Conservation (phyloP, 1,140 invertebrate species). For the Ptiloglossa arizonensis region DNA sequence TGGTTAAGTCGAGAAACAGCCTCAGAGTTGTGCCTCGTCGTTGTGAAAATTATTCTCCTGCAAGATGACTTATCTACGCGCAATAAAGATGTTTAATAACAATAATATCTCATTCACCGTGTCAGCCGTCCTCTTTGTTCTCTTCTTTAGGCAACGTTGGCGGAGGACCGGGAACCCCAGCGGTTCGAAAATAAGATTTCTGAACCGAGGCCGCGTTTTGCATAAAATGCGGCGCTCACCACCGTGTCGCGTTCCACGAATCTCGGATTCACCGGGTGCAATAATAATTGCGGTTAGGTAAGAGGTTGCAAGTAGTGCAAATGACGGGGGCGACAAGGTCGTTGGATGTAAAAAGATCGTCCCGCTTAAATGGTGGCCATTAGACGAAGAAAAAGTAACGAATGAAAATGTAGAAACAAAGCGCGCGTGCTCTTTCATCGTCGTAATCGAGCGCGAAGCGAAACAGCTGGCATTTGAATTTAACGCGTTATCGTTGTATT, state of each 20-base stretch:
- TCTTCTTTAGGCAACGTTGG: not conserved
- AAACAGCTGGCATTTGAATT: slow-evolving; percentile 41
- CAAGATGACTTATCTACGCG: too few species aligned
- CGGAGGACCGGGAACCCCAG: not conserved
- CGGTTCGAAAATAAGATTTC: slow-evolving; percentile 32
- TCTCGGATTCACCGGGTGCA: slow-evolving; percentile 45
- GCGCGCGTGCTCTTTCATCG: not conserved
- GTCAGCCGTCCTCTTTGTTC: not conserved
- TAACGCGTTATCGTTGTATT: too few species aligned
- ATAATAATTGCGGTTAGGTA: slow-evolving; percentile 64
- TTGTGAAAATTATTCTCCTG: too few species aligned
- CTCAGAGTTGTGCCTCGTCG: too few species aligned
- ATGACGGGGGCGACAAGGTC: slow-evolving; percentile 60
- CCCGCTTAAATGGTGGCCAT: slow-evolving; percentile 53
- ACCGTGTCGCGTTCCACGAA: slow-evolving; percentile 9
- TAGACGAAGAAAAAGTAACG: slow-evolving; percentile 27
- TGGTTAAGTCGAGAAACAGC: too few species aligned
- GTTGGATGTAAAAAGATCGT: slow-evolving; percentile 39
- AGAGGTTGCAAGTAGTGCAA: slow-evolving; percentile 38
- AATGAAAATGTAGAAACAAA: slow-evolving; percentile 7
- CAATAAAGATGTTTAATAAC: too few species aligned
- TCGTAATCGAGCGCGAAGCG: slow-evolving; percentile 39
- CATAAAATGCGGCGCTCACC: slow-evolving; percentile 21
- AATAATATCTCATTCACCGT: not conserved
- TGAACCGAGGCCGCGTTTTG: slow-evolving; percentile 11